phyloP scores from a whole-genome alignment of 1,140 invertebrate species.

The Caenorhabditis inopinata region DNA sequence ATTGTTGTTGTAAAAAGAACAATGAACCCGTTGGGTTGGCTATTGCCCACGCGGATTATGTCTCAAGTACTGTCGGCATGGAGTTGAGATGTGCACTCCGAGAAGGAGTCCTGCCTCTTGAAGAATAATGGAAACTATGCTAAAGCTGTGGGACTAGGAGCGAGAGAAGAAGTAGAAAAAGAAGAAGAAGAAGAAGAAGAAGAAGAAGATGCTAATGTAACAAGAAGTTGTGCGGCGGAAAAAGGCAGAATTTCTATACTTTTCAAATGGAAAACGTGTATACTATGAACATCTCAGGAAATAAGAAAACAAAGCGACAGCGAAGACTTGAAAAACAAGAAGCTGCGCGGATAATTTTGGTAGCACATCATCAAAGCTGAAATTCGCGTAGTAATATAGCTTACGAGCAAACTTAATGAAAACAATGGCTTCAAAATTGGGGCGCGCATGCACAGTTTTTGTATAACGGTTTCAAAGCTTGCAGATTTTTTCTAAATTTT shows the following conservation, averaged over 20 bases:
- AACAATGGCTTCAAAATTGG: too few species aligned
- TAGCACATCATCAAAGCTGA: too few species aligned
- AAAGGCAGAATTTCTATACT: slow-evolving; percentile 26
- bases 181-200: slow-evolving; percentile 15
- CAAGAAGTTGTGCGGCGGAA: slow-evolving; percentile 12
- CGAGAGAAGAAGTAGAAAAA: background rate
- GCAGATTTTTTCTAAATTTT: too few species aligned
- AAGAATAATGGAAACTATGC: background rate
- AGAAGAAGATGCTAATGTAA: slow-evolving; percentile 24
- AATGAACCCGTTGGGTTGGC: slow-evolving; percentile 10
- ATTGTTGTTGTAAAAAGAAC: slow-evolving; percentile 13
- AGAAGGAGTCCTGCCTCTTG: too few species aligned
- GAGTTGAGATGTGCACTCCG: background rate
- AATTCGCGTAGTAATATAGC: too few species aligned
- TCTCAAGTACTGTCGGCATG: slow-evolving; percentile 33
- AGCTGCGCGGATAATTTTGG: too few species aligned
- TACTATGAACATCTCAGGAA: slow-evolving; percentile 22
- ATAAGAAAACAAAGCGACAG: background rate
- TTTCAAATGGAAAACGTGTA: slow-evolving; percentile 20
- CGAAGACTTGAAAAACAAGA: background rate
- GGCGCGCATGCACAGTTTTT: too few species aligned
- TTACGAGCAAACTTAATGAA: too few species aligned
- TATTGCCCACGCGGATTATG: slow-evolving; percentile 28
- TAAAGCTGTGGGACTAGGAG: background rate
- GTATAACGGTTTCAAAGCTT: too few species aligned